Evolutionary conservation across 1,140 invertebrate species (phyloP), one percentile per base, ranked within the genome.

Genomic region (Cardiocondyla obscurior): DNA sequence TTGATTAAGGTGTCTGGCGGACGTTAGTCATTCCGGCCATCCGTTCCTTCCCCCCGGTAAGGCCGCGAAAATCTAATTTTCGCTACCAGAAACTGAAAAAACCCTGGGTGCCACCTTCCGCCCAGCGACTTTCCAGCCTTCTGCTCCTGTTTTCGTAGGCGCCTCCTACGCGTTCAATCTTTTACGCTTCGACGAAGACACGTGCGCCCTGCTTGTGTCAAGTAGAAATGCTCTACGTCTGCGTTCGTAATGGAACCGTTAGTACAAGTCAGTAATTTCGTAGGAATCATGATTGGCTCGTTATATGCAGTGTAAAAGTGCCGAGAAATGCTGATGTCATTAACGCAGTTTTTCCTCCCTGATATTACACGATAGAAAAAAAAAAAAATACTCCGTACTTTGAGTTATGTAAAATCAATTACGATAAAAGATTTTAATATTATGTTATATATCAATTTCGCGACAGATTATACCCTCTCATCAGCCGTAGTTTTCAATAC

Each of bases 1-100:
- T 91, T 92, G 91, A 92, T 92, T 92, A 91, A 92, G 91, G 91
- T 91, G 91, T 92, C 91, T 92, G 88, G 88, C 88, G 88, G 82
- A 87, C 87, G 91, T 91, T 91, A 90, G 90, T 91, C 90, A 91
- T 90, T 88, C 89, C 69, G 85, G 69, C 82, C 82, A 86, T 46
- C 55, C 72, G 72, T 36, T 25, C 10, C 42, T 79, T 74, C 44
- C 82, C 79, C 85, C 79, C 77, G 88, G 74, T 72, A 82, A 85
- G 73, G 87, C 85, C 85, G 89, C 76, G 88, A 88, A 92, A 92
- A 92, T 92, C 91, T 91, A 92, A 92, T 92, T 92, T 92, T 90
- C 90, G 86, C 76, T 30, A 44, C 4, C 84, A 65, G 86, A 86
- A 88, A 88, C 85, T 76, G 89, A 91, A 90, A 90, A 91, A 89